A percentile compares a stretch with the other conserved stretches of the same genome.
These are phyloP conservation scores for Ecdyonurus torrentis DNA, from an alignment of 2,888 invertebrate species.

Conservation along the genomic window DNA sequence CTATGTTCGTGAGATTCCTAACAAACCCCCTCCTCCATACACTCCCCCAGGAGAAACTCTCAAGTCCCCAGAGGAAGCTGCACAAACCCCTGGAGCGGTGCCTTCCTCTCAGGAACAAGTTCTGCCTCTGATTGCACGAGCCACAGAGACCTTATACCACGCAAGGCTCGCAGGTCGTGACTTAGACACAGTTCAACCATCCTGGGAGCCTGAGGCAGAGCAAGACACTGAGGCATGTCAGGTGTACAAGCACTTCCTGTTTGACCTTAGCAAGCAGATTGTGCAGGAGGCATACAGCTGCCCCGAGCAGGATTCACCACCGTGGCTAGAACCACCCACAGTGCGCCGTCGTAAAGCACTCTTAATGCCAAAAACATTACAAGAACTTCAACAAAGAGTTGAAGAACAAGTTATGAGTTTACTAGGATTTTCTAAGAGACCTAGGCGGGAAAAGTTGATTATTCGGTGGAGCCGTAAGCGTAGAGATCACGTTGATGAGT, in stretches of 20 bases:
- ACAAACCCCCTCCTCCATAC: constrained; percentile 61
- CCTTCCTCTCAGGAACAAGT: constrained; percentile 29
- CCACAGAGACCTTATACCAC: constrained; percentile 29
- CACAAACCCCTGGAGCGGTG: constrained; percentile 23
- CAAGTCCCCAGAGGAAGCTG: constrained; percentile 11
- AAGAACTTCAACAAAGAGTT: constrained; percentile 31
- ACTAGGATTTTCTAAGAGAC: constrained; percentile 33
- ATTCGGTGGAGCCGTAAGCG: constrained; percentile 45
- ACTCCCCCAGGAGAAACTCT: constrained; percentile 34
- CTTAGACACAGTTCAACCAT: constrained; percentile 21
- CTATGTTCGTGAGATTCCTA: constrained; percentile 48
- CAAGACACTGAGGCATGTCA: not conserved
- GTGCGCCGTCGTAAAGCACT: constrained; percentile 9
- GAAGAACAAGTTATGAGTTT: constrained; percentile 33
- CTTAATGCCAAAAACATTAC: constrained; percentile 21
- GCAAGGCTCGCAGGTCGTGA: constrained; percentile 24
- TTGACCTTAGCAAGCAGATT: constrained; percentile 43
- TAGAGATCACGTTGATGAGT: constrained; percentile 51
- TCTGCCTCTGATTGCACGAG: constrained; percentile 11
- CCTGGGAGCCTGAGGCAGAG: constrained; percentile 17
- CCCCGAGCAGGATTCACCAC: constrained; percentile 27
- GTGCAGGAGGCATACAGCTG: constrained; percentile 28
- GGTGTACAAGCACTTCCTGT: constrained; percentile 27
- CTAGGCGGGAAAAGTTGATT: constrained; percentile 36
- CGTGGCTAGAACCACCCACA: constrained; percentile 33